Percentiles rank a stretch among this genome's conserved stretches.
These are phyloP conservation scores for Uloborus diversus DNA, from an alignment of 1,140 invertebrate species.

Conservation along the genomic window DNA sequence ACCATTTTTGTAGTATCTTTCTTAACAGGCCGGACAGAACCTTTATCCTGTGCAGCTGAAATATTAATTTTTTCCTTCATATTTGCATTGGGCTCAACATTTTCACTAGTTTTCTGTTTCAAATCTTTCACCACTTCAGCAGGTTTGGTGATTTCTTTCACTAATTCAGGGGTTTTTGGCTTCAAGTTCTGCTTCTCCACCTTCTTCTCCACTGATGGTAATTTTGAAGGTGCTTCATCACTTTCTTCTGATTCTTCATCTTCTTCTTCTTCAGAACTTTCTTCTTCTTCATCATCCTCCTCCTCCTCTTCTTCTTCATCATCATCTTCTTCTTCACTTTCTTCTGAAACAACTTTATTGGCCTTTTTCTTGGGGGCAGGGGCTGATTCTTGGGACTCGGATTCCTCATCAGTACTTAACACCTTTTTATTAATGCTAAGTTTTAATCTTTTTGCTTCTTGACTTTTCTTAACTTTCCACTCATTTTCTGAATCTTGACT, in stretches of 20 bases:
- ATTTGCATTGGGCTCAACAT: neutral
- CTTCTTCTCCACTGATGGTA: no score
- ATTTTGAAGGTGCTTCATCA: neutral
- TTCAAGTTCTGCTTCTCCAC: neutral
- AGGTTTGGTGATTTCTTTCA: neutral
- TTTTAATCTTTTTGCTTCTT: slow-evolving; percentile 9
- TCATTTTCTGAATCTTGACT: slow-evolving; percentile 22
- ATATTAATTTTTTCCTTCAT: slow-evolving; percentile 1
- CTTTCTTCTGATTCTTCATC: slow-evolving; percentile 10
- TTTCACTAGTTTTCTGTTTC: neutral
- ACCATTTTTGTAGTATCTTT: slow-evolving; percentile 49
- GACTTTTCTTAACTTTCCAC: slow-evolving; percentile 38
- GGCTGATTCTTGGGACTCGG: slow-evolving; percentile 1
- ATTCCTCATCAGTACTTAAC: slow-evolving; percentile 30
- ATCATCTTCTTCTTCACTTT: slow-evolving; percentile 67
- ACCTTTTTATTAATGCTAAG: slow-evolving; percentile 41
- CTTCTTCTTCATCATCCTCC: slow-evolving; percentile 71
- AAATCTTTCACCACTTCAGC: neutral
- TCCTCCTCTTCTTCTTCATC: slow-evolving; percentile 66
- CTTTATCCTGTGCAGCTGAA: neutral
- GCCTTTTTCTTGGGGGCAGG: slow-evolving; percentile 11
- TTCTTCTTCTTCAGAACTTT: slow-evolving; percentile 58
- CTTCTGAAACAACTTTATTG: slow-evolving; percentile 70
- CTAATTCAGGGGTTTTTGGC: neutral
- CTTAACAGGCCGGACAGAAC: slow-evolving; percentile 4